These are phyloP conservation scores for Asteroscopus sphinx DNA, from an alignment of 2,888 invertebrate genomes.

Conservation along the genomic window DNA sequence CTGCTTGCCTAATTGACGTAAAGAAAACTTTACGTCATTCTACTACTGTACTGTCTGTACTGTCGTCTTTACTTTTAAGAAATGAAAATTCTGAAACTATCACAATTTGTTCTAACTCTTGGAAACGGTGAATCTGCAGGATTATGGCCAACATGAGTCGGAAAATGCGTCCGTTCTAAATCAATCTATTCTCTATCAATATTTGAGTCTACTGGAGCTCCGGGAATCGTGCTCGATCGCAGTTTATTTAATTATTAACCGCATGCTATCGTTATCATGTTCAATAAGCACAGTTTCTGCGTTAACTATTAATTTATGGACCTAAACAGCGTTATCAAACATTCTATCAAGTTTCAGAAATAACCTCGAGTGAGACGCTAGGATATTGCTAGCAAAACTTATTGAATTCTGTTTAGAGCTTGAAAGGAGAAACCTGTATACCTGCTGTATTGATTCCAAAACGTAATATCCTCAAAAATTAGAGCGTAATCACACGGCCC, in stretches of 20 bases:
- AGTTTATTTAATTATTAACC: too few relatives aligned
- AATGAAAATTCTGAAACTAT: too few relatives aligned
- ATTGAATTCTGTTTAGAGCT: too few relatives aligned
- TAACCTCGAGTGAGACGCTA: too few relatives aligned
- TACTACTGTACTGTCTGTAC: too few relatives aligned
- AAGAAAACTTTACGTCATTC: too few relatives aligned
- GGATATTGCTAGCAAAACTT: too few relatives aligned
- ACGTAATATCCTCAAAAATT: not conserved
- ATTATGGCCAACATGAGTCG: slow-evolving; percentile 5
- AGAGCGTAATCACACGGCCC: not conserved
- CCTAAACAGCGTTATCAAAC: too few relatives aligned
- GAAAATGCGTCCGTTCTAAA: slow-evolving; percentile 5
- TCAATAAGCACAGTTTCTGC: not conserved
- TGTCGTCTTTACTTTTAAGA: too few relatives aligned
- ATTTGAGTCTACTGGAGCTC: not conserved
- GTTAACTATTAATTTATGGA: too few relatives aligned
- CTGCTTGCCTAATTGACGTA: slow-evolving; percentile 18
- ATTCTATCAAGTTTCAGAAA: too few relatives aligned
- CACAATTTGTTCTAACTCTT: not conserved
- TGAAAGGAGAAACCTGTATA: not conserved
- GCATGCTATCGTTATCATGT: not conserved
- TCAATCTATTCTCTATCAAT: slow-evolving; percentile 7
- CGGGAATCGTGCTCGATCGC: too few relatives aligned
- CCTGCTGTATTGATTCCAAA: not conserved
- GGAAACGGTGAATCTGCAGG: slow-evolving; percentile 1